Evolutionary conservation across 2,797 vertebrate genomes (phyloP), one percentile per base, ranked within the genome.

Genomic region (Mus minutoides): DNA sequence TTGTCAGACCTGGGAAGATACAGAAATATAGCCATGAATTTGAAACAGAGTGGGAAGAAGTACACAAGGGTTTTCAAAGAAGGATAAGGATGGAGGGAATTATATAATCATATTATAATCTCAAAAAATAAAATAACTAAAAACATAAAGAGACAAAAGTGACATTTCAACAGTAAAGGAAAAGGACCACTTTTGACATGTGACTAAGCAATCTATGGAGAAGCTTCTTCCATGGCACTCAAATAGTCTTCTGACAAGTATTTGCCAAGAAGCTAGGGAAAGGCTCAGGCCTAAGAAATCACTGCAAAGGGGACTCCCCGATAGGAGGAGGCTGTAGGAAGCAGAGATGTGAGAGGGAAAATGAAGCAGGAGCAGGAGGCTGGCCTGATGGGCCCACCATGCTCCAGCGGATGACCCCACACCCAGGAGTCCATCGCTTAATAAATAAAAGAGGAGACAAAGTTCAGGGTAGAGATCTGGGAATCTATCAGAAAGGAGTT

Each of bases 141-240:
- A 52, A 69, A n/a, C 31, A 86, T 69, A 69, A 69, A 86, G n/a
- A n/a, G 34, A 86, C 52, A 43, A 69, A 49, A 87, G 37, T 56
- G 71, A 43, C 60, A 84, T 60, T 91, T 92, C 76, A 94, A 88
- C 34, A 95, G 13, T 85, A 11, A 89, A 21, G 4, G 93, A 78
- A 96, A 86, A 56, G 34, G 43, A 31, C 43, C 2, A 22, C 12
- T 83, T 46, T 14, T 60, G 46, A 67, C 54, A 84, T 17, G 56
- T 54, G 87, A 26, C 73, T 85, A 64, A 93, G 62, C 46, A 52
- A 92, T 75, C 92, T 82, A 67, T 26, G 43, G 92, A 83, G 40
- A 56, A 26, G 14, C 78, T 75, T 87, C 90, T 80, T 91, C 84
- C 78, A 71, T 49, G n/a, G 46, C 14, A 79, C 34, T 73, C 78